These are phyloP conservation scores for Cladorhizidae sp. DNA, from an alignment of 37 sponge, comb jelly and placozoan species.

Conservation along the genomic window DNA sequence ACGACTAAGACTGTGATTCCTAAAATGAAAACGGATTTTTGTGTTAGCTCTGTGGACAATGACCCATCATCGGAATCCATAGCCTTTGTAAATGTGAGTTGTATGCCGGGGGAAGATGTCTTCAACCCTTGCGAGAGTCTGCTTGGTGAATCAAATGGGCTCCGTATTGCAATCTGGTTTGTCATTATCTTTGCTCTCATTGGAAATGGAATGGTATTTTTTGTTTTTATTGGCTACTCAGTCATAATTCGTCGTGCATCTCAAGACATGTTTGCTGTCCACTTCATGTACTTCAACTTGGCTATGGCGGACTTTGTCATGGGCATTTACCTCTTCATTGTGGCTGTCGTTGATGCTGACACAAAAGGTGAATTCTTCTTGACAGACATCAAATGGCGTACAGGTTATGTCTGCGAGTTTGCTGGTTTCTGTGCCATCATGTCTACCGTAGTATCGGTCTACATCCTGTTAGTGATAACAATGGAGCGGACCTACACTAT, in stretches of 20 bases:
- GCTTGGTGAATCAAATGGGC: constrained; percentile 27
- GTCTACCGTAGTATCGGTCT: constrained; percentile 56
- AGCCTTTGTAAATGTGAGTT: neutral
- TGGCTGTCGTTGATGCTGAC: constrained; percentile 46
- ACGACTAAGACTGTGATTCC: neutral
- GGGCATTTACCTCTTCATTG: constrained; percentile 61
- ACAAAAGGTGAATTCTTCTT: constrained; percentile 43
- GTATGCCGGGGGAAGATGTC: constrained; percentile 41
- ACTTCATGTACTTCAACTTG: constrained; percentile 57
- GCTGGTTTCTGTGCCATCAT: constrained; percentile 74
- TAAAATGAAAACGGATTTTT: neutral
- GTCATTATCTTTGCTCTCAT: constrained; percentile 42
- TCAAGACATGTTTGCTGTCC: constrained; percentile 10
- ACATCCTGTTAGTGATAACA: constrained; percentile 63
- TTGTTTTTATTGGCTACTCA: constrained; percentile 34
- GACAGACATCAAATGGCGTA: constrained; percentile 60
- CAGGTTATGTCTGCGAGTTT: constrained; percentile 46
- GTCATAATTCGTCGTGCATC: constrained; percentile 4
- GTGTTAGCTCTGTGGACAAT: too few species aligned
- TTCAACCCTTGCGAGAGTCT: constrained; percentile 81
- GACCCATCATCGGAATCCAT: neutral
- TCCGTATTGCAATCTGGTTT: constrained; percentile 64
- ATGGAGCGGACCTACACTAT: constrained; percentile 65
- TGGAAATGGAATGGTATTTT: constrained; percentile 61
- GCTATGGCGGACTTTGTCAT: constrained; percentile 77